These are phyloP conservation scores for Enteromius radiatus DNA, from an alignment of 2,797 vertebrate genomes.

Conservation along the genomic window DNA sequence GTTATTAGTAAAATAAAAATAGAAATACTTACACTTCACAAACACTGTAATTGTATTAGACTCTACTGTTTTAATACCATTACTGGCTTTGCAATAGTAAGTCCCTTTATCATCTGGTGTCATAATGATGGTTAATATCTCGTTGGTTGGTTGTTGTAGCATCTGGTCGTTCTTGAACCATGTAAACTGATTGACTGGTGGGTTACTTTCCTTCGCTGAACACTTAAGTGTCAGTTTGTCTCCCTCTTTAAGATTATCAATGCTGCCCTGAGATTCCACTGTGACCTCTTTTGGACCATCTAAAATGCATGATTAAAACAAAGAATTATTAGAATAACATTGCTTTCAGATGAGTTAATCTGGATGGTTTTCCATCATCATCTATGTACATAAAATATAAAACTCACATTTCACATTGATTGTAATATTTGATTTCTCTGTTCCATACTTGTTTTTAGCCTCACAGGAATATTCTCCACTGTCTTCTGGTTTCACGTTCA, in stretches of 20 bases:
- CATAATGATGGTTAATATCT: rapidly evolving
- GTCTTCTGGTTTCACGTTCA: background rate
- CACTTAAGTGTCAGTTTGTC: slow-evolving; percentile 54
- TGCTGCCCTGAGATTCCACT: rapidly evolving
- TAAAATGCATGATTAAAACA: slow-evolving; percentile 43
- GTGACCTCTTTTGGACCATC: slow-evolving; percentile 64
- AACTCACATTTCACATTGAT: slow-evolving; percentile 69
- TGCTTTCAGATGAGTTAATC: too few species aligned
- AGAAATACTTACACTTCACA: slow-evolving; percentile 72
- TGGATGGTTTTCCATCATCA: too few species aligned
- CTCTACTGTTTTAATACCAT: rapidly evolving
- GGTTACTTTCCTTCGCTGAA: slow-evolving; percentile 55
- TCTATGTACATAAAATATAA: background rate
- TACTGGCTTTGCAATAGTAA: slow-evolving; percentile 59
- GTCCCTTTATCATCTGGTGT: background rate
- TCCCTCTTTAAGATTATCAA: background rate
- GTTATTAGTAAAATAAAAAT: background rate
- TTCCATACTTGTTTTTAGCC: slow-evolving; percentile 57
- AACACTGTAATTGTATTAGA: rapidly evolving
- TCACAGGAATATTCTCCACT: slow-evolving; percentile 63
- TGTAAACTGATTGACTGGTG: rapidly evolving
- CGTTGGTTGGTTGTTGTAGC: rapidly evolving
- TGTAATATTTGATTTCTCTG: rapidly evolving
- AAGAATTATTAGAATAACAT: background rate
- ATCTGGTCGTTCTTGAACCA: slow-evolving; percentile 48